Conservation (phyloP, 2,113 vertebrate species). For the Sciurus niger region DNA sequence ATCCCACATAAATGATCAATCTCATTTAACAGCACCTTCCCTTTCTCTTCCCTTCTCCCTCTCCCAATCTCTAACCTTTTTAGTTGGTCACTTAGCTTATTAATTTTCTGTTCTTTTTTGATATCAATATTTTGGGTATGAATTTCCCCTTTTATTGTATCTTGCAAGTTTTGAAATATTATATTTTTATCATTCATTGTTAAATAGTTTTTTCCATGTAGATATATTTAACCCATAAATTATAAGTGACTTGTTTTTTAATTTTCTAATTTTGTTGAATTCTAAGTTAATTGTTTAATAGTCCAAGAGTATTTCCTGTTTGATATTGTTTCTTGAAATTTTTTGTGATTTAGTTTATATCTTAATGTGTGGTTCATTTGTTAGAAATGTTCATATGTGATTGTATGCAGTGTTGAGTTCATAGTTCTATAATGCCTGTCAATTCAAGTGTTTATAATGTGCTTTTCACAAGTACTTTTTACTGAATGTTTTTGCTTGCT, state of each 20-base stretch:
- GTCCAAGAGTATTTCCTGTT: slow-evolving; percentile 29
- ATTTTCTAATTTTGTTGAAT: slow-evolving; percentile 37
- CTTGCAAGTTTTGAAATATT: background rate
- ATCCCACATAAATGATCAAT: too few relatives aligned
- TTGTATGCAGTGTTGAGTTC: background rate
- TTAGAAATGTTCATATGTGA: slow-evolving; percentile 13
- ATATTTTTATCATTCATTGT: slow-evolving; percentile 29
- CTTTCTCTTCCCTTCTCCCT: too few relatives aligned
- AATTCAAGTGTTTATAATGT: background rate
- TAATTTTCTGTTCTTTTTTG: slow-evolving; percentile 27
- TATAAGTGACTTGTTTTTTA: background rate
- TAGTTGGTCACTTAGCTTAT: slow-evolving; percentile 18
- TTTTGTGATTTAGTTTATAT: slow-evolving; percentile 57
- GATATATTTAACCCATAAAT: slow-evolving; percentile 35
- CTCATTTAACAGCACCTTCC: too few relatives aligned
- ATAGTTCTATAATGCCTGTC: background rate
- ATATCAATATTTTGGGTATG: background rate
- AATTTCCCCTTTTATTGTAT: slow-evolving; percentile 38
- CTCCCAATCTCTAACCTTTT: background rate
- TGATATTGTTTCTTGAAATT: slow-evolving; percentile 62
- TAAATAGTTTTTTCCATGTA: slow-evolving; percentile 55
- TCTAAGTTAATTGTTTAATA: slow-evolving; percentile 16
- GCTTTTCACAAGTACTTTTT: slow-evolving; percentile 21
- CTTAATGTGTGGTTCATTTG: slow-evolving; percentile 34
- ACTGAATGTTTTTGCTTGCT: background rate